Percentiles rank a stretch among this genome's conserved stretches.
phyloP scores from a whole-genome alignment of 2,888 invertebrate genomes.

The Ecliptopera silaceata region DNA sequence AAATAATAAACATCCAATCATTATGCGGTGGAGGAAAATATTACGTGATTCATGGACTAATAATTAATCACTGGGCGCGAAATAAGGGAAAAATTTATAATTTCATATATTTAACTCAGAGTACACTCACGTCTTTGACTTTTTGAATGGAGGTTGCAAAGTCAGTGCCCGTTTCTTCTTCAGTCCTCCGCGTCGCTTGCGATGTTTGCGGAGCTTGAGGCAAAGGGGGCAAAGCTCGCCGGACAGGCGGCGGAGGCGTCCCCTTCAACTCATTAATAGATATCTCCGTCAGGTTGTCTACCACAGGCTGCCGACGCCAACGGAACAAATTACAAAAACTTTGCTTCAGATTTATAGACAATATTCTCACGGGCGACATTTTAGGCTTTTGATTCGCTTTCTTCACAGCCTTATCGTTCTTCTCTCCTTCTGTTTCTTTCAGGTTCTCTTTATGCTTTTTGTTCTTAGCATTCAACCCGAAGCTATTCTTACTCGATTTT shows the following conservation, averaged over 20 bases:
- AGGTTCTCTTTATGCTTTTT: constrained; percentile 80
- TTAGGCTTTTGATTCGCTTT: constrained; percentile 77
- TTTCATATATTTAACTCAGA: not conserved
- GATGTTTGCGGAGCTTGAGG: constrained; percentile 61
- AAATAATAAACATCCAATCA: not conserved
- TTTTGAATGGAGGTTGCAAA: constrained; percentile 96
- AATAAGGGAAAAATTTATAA: not conserved
- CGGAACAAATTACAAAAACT: constrained; percentile 93
- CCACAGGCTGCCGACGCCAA: constrained; percentile 74
- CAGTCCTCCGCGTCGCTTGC: constrained; percentile 51
- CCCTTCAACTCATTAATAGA: constrained; percentile 47
- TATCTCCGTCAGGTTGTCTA: constrained; percentile 54
- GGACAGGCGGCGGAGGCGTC: constrained; percentile 67
- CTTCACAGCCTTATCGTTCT: constrained; percentile 68
- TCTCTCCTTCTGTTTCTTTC: constrained; percentile 66
- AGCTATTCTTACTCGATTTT: constrained; percentile 79
- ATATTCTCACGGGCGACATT: constrained; percentile 85
- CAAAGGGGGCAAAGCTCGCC: constrained; percentile 74
- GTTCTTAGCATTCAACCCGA: constrained; percentile 84
- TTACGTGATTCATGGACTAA: no score
- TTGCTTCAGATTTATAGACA: constrained; percentile 91
- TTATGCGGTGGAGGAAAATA: not conserved
- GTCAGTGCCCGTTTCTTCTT: constrained; percentile 85
- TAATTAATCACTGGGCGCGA: no score
- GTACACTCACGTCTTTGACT: constrained; percentile 94